These are phyloP conservation scores for Embidobia sp. DNA, from an alignment of 2,888 invertebrate genomes.

Conservation along the genomic window DNA sequence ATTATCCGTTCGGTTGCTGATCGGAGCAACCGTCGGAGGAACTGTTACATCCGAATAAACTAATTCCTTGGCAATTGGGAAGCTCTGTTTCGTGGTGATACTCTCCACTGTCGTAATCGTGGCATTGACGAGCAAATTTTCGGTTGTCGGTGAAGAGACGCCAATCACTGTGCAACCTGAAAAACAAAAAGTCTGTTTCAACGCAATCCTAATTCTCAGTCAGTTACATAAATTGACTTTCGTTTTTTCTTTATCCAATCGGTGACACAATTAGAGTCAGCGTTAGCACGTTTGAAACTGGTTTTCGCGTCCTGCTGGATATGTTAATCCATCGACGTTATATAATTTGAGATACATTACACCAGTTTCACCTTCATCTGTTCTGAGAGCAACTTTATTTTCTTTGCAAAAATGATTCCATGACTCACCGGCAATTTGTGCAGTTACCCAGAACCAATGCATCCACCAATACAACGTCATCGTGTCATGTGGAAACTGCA, in stretches of 20 bases:
- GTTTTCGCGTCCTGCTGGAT: slow-evolving; percentile 27
- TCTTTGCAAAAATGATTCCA: slow-evolving; percentile 30
- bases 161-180: slow-evolving; percentile 36
- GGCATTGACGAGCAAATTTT: slow-evolving; percentile 21
- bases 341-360: slow-evolving; percentile 41
- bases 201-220: too few species aligned
- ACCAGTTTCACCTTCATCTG: slow-evolving; percentile 42
- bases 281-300: slow-evolving; percentile 23
- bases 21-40: slow-evolving; percentile 28
- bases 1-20: slow-evolving; percentile 34
- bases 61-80: slow-evolving; percentile 44
- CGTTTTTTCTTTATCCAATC: slow-evolving; percentile 7
- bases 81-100: slow-evolving; percentile 34
- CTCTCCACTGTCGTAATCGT: slow-evolving; percentile 25
- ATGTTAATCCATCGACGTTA: slow-evolving; percentile 20
- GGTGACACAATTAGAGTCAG: slow-evolving; percentile 12
- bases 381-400: slow-evolving; percentile 22
- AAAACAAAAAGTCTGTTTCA: neutral
- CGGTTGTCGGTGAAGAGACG: slow-evolving; percentile 18
- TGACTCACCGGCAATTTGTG: slow-evolving; percentile 79
- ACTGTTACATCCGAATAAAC: slow-evolving; percentile 23
- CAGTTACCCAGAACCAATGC: slow-evolving; percentile 94
- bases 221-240: neutral
- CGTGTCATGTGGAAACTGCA: slow-evolving; percentile 82
- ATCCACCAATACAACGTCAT: slow-evolving; percentile 94